Base-by-base conservation (phyloP, 2,888 invertebrate genomes). In the Tenodera sinensis region DNA sequence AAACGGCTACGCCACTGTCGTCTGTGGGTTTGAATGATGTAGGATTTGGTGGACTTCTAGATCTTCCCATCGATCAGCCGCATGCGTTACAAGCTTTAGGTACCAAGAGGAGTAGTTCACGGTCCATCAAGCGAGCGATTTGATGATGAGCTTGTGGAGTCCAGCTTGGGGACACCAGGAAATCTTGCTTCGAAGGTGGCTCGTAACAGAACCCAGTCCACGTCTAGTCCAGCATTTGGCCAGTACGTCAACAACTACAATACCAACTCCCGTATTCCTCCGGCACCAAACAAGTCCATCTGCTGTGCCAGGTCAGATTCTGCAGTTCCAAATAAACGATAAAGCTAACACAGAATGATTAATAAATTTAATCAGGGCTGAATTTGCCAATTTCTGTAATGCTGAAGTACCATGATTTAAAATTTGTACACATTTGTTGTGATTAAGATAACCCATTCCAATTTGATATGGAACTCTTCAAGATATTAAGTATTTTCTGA, bases 141-240 rank as follows among this genome's bases (percentile, higher is more conserved):
- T 93, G 99, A 99, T 93, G 99, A 99, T 95, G 99, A 99, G 93
- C 94, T 99, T 89, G 99, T 99, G 0, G 99, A 99, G 91, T 98
- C 97, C 91, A 98, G 97, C 93, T 93, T 97, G 89, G 96, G 96
- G 91, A 92, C 94, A 91, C 88, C 93, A 92, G 91, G 91, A 71
- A 91, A 91, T 34, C 90, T 90, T 82, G 89, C 91, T 25, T 91
- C 92, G 30, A 91, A 90, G 83, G 85, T 91, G 87, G 89, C 91
- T 89, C 91, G 91, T 12, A 89, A 89, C 84, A 85, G 91, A 42
- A 91, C 90, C n/a, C 89, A 89, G n/a, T 91, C 91, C 7, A 83
- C 89, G 9, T 91, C 91, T 27, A 91, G 91, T 85, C 90, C 91
- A 20, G 89, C 89, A 3, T 28, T 89, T 81, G 90, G 91, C 88